Conservation (phyloP, 2,888 invertebrate species). For the Alcis repandata region DNA sequence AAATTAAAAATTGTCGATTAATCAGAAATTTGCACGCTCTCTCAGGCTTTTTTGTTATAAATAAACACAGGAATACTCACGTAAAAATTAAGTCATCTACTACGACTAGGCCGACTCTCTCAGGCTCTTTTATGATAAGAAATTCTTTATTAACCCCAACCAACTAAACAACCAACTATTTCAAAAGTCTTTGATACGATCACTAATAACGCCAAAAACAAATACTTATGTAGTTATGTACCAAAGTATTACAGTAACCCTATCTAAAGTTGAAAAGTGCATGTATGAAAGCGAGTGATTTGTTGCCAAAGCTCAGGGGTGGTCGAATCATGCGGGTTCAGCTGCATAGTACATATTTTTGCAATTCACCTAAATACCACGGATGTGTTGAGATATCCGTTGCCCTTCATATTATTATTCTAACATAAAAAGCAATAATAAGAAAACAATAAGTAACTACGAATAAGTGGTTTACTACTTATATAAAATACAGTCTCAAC, state of each 20-base stretch:
- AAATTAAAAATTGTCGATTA: too few relatives aligned
- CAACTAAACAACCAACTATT: too few relatives aligned
- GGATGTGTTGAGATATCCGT: constrained; percentile 67
- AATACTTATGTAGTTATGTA: neutral
- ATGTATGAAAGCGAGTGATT: constrained; percentile 46
- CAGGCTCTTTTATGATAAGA: too few relatives aligned
- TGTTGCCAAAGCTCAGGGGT: constrained; percentile 72
- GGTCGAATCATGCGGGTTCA: constrained; percentile 81
- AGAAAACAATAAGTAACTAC: neutral
- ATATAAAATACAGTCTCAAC: neutral
- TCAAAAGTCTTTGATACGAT: neutral
- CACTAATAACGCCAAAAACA: neutral
- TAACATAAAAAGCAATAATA: constrained; percentile 12
- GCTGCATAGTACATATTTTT: constrained; percentile 66
- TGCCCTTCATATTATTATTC: constrained; percentile 29
- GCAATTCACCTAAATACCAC: constrained; percentile 60
- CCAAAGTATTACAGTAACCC: constrained; percentile 10
- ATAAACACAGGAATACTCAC: too few relatives aligned
- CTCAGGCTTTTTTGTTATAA: too few relatives aligned
- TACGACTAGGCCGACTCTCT: too few relatives aligned
- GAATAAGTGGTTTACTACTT: neutral
- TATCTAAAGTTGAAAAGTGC: constrained; percentile 35
- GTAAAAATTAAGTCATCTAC: too few relatives aligned
- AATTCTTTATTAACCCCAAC: too few relatives aligned
- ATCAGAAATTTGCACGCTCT: too few relatives aligned